Conservation (phyloP, 2,888 invertebrate genomes). For the Glaucopsyche alexis region DNA sequence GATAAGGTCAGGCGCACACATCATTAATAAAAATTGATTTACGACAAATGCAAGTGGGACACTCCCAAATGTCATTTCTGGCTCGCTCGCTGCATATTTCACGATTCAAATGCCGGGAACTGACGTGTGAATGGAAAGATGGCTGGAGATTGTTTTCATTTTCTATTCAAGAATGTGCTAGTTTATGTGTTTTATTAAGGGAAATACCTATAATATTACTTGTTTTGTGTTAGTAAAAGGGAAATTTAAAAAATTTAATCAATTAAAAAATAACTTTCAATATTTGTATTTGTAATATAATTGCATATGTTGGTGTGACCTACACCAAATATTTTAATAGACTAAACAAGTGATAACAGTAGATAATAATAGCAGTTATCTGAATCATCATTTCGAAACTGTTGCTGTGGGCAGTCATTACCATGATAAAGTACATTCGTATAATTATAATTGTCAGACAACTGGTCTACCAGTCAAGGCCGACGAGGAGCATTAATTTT, state of each 20-base stretch:
- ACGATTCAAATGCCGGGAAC: background rate
- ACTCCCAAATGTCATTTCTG: slow-evolving; percentile 13
- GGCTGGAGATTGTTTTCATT: background rate
- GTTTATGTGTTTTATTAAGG: background rate
- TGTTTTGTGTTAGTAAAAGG: background rate
- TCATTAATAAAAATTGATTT: slow-evolving; percentile 25
- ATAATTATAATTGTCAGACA: slow-evolving; percentile 17
- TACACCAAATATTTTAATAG: background rate
- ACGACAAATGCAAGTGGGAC: slow-evolving; percentile 11
- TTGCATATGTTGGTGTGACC: background rate
- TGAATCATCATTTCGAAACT: slow-evolving; percentile 5
- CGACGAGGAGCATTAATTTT: slow-evolving; percentile 15
- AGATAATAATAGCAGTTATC: background rate
- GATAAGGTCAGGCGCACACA: slow-evolving; percentile 24
- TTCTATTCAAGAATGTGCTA: background rate
- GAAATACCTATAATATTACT: background rate
- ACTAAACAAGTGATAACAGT: background rate
- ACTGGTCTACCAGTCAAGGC: slow-evolving; percentile 20
- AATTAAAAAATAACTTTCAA: too few species aligned
- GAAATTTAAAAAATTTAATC: background rate
- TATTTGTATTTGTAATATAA: background rate
- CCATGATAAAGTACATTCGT: background rate
- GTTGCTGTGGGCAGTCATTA: background rate
- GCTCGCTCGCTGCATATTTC: slow-evolving; percentile 7
- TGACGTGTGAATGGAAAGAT: slow-evolving; percentile 4